Evolutionary conservation across 2,113 vertebrate species (phyloP), one percentile per base, ranked within the genome.

Genomic region (Sinosuthora webbiana): DNA sequence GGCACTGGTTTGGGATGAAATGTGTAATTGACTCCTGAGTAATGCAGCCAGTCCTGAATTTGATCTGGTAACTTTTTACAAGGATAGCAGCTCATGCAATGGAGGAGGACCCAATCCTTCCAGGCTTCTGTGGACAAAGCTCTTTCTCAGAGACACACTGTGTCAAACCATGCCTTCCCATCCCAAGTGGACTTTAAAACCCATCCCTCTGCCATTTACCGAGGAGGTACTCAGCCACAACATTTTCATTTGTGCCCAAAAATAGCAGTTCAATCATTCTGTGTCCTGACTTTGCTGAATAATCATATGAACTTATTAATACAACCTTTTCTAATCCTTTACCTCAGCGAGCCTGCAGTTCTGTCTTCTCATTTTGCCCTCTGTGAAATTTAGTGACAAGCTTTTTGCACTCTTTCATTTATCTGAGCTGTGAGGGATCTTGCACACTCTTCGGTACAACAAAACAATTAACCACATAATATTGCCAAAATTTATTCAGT

Each of bases 51-150:
- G 60, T 18, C 27, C 53, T 25, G 17, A 65, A 87, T 69, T 68
- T 0, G 0, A 42, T 13, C 62, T 0, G 0, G 2, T 75, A 89
- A 81, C 55, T 82, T 90, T 56, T 22, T 55, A 49, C 15, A 24
- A 5, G 0, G 0, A 24, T 6, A 10, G 39, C 37, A 39, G 57
- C 27, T 74, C 44, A 28, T 0, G 1, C 0, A 0, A 30, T 15
- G 15, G 42, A 80, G 33, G 28, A 65, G 63, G 21, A 69, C 41
- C 30, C 4, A 0, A 39, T 76, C 30, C 17, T 65, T 31, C 41
- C 60, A 42, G 37, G 35, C 19, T 81, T 28, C 59, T 30, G 33
- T n/a, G 37, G 35, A 64, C 67, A 85, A 47, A 87, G 33, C 33
- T 80, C 55, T 45, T 11, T 7, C 22, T 92, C 56, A 74, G 55